A percentile compares a stretch with the other conserved stretches of the same genome.
Conservation (phyloP, 92 coral and sea anemone species). For the Epizoanthus stellaris region DNA sequence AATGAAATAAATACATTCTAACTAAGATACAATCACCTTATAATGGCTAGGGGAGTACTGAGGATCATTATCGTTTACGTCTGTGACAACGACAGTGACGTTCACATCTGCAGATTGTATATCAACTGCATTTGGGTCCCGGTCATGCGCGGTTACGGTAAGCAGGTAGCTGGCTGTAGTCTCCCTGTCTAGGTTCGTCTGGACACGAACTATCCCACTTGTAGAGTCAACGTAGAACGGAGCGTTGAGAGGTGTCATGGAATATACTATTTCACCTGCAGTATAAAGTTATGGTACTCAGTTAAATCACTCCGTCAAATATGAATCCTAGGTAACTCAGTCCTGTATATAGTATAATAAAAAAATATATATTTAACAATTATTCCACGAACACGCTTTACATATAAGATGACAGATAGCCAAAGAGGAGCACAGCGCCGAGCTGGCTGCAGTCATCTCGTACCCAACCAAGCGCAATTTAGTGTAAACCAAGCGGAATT, state of each 20-base stretch:
- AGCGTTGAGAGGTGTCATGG: constrained; percentile 57
- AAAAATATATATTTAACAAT: too few species aligned
- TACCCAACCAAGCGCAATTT: too few species aligned
- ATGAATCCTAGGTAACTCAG: too few species aligned
- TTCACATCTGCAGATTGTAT: constrained; percentile 55
- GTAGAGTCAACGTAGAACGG: constrained; percentile 68
- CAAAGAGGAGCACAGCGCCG: too few species aligned
- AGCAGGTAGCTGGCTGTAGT: constrained; percentile 41
- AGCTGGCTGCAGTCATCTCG: too few species aligned
- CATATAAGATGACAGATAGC: too few species aligned
- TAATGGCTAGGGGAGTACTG: constrained; percentile 69
- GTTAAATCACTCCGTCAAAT: too few species aligned
- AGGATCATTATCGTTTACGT: constrained; percentile 72
- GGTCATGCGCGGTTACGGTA: constrained; percentile 65
- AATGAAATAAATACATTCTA: too few species aligned
- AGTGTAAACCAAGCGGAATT: too few species aligned
- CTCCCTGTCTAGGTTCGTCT: constrained; percentile 62
- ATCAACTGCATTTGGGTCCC: constrained; percentile 63
- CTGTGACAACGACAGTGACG: constrained; percentile 54
- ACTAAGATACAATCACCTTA: constrained; percentile 37
- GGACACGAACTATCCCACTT: constrained; percentile 64
- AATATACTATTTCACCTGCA: constrained; percentile 61
- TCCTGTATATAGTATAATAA: too few species aligned
- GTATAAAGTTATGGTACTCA: background rate
- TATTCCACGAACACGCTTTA: too few species aligned